These are phyloP conservation scores for Emydocephalus ijimae DNA, from an alignment of 2,113 vertebrate genomes.

Conservation along the genomic window DNA sequence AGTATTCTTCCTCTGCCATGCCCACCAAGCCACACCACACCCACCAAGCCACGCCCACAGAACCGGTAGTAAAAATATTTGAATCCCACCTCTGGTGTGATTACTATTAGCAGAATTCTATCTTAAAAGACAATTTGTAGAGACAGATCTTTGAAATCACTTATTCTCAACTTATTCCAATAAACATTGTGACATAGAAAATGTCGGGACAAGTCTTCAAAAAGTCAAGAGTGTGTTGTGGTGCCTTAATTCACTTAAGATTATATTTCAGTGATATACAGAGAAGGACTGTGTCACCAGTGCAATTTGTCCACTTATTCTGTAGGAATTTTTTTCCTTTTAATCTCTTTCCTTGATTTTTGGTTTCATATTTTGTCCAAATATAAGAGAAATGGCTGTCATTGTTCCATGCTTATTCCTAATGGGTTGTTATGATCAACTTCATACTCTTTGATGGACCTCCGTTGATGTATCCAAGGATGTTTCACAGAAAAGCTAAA, in stretches of 20 bases:
- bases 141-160: not conserved
- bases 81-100: not conserved
- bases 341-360: not conserved
- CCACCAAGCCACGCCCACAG: too few species aligned
- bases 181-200: not conserved
- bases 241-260: constrained; percentile 9
- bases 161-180: constrained; percentile 7
- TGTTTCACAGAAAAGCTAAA: constrained; percentile 3
- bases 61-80: too few species aligned
- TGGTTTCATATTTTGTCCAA: constrained; percentile 1
- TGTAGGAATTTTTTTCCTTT: not conserved
- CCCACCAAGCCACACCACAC: too few species aligned
- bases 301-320: not conserved
- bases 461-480: not conserved
- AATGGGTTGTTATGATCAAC: constrained; percentile 1
- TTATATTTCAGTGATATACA: constrained; percentile 5
- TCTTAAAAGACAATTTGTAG: not conserved
- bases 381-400: not conserved
- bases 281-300: constrained; percentile 18
- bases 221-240: not conserved
- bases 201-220: not conserved
- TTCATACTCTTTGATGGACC: not conserved
- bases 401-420: constrained; percentile 5
- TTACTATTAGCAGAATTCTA: not conserved
- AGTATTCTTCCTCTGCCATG: too few species aligned